These are phyloP conservation scores for Steatocranus sp. DNA, from an alignment of 2,797 vertebrate genomes.

Conservation along the genomic window DNA sequence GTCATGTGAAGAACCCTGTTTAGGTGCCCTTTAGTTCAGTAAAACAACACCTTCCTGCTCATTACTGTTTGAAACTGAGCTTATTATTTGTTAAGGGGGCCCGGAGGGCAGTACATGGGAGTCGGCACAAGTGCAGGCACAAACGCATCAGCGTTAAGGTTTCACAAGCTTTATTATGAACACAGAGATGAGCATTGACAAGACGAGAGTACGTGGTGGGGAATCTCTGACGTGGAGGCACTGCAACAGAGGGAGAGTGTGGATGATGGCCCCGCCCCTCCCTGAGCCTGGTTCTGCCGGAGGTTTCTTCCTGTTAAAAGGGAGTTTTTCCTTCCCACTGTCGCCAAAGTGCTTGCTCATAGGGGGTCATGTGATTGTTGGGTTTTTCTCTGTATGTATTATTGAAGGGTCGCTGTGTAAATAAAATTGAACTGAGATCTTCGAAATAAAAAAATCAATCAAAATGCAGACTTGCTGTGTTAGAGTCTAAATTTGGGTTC, in stretches of 20 bases:
- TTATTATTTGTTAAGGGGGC: background rate
- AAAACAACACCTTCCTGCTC: background rate
- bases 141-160: background rate
- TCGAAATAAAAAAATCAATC: background rate
- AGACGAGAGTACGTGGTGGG: rapidly evolving
- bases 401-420: background rate
- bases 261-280: background rate
- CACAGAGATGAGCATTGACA: background rate
- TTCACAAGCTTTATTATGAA: background rate
- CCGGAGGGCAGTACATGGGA: background rate
- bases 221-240: background rate
- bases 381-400: background rate
- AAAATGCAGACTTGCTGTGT: background rate
- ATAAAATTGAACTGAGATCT: background rate
- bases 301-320: background rate
- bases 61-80: background rate
- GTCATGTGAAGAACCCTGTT: background rate
- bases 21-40: background rate
- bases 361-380: background rate
- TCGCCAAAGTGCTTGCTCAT: rapidly evolving
- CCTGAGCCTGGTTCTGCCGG: rapidly evolving
- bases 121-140: background rate
- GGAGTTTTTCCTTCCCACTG: background rate
- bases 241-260: background rate
- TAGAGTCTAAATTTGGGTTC: background rate